phyloP scores from a whole-genome alignment of 1,140 invertebrate genomes.

The Sycophila sp. region DNA sequence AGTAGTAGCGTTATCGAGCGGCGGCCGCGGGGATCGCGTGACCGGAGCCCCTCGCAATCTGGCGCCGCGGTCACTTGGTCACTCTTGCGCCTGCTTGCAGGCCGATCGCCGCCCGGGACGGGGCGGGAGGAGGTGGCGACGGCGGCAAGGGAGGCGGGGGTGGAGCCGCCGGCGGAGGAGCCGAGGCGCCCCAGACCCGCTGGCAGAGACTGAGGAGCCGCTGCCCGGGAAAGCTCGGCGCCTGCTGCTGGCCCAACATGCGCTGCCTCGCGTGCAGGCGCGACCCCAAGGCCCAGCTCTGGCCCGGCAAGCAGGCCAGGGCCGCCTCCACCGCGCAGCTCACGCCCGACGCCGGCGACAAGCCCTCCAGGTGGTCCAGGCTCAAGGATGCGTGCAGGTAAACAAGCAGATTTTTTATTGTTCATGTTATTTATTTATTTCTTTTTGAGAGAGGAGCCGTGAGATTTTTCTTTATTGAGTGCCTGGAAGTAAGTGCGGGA shows the following conservation, averaged over 20 bases:
- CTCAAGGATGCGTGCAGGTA: slow-evolving; percentile 52
- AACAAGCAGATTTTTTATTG: no score
- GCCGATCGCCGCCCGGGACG: neutral
- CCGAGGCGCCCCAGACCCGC: neutral
- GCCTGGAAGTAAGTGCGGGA: no score
- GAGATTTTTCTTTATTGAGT: no score
- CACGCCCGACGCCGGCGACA: neutral
- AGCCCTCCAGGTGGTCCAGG: slow-evolving; percentile 49
- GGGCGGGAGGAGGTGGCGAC: neutral
- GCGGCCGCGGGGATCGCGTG: no score
- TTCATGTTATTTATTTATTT: neutral
- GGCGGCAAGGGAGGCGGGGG: neutral
- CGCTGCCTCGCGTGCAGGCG: slow-evolving; percentile 57
- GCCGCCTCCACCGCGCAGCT: slow-evolving; percentile 32
- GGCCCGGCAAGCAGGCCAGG: slow-evolving; percentile 47
- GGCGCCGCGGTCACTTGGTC: no score
- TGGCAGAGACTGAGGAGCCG: neutral
- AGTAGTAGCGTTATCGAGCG: no score
- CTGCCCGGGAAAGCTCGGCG: slow-evolving; percentile 39
- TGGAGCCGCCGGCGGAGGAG: neutral
- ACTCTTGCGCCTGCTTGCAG: neutral
- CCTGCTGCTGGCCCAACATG: slow-evolving; percentile 53
- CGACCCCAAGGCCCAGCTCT: slow-evolving; percentile 52
- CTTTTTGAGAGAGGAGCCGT: no score
- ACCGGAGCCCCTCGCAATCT: no score